Conservation (phyloP, 2,888 invertebrate species). For the Pseudanteris insignis region DNA sequence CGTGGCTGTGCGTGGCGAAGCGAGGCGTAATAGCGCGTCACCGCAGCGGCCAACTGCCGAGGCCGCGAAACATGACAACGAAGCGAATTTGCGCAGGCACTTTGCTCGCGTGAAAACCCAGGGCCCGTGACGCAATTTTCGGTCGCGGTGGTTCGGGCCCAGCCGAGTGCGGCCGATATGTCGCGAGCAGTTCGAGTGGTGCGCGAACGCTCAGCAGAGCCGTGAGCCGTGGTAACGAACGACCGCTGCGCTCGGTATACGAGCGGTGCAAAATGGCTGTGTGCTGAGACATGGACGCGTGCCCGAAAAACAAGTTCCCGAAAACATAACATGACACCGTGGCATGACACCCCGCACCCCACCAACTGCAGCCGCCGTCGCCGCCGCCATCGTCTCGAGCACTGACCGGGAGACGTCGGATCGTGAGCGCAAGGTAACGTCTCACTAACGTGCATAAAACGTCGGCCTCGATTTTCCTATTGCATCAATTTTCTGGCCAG, state of each 20-base stretch:
- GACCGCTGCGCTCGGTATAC: not conserved
- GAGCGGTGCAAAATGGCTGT: constrained; percentile 16
- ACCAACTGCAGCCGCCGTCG: constrained; percentile 17
- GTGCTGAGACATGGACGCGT: constrained; percentile 10
- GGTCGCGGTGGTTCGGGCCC: constrained; percentile 1
- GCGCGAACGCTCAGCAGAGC: constrained; percentile 14
- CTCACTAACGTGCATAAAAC: too few relatives aligned
- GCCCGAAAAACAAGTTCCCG: constrained; percentile 2
- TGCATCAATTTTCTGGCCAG: too few relatives aligned
- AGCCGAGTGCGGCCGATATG: constrained; percentile 12
- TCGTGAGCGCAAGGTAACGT: constrained; percentile 29
- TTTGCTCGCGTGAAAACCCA: not conserved
- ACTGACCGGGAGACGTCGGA: constrained; percentile 36
- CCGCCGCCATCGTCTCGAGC: constrained; percentile 24
- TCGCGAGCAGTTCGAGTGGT: constrained; percentile 7
- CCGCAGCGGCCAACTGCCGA: constrained; percentile 4
- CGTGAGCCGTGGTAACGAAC: constrained; percentile 1
- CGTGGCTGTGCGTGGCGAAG: constrained; percentile 25
- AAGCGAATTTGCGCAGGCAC: not conserved
- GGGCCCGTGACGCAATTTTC: not conserved
- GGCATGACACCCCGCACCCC: constrained; percentile 29
- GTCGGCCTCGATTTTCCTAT: too few relatives aligned
- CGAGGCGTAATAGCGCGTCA: constrained; percentile 21
- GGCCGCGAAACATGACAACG: constrained; percentile 1
- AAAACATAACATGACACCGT: constrained; percentile 30